A percentile compares a stretch with the other conserved stretches of the same genome.
Conservation (phyloP, 2,797 vertebrate species). For the Sebastes minor region DNA sequence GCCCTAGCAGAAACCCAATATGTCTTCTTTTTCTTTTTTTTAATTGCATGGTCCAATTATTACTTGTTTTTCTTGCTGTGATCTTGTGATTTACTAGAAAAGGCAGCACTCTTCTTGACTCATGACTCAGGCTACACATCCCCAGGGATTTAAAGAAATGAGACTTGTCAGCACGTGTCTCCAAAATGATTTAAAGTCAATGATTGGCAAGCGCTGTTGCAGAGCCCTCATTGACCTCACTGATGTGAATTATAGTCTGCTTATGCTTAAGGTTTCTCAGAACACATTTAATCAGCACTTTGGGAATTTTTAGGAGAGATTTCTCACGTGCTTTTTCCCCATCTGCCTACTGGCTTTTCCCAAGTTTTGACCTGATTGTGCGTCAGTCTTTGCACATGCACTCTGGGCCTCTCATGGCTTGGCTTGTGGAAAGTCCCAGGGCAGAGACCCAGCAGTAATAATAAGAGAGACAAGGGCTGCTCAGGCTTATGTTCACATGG, state of each 20-base stretch:
- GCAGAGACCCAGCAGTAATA: conserved; percentile 49
- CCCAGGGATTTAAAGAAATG: background rate
- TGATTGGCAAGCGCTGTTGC: background rate
- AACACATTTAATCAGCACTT: background rate
- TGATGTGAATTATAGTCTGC: conserved; percentile 16
- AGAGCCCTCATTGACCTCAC: conserved; percentile 6
- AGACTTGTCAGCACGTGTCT: conserved; percentile 31
- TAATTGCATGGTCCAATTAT: background rate
- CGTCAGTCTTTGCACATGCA: conserved; percentile 9
- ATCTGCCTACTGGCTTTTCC: background rate
- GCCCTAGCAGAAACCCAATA: background rate
- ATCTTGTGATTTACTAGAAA: background rate
- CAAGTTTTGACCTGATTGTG: conserved; percentile 6
- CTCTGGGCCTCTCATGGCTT: conserved; percentile 1
- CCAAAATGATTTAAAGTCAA: conserved; percentile 3
- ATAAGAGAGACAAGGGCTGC: conserved; percentile 30
- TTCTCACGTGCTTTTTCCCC: background rate
- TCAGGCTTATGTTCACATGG: conserved; percentile 20
- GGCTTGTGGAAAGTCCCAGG: conserved; percentile 70
- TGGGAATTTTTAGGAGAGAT: background rate
- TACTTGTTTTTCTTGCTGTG: background rate
- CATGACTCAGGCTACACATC: conserved; percentile 3
- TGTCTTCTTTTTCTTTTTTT: background rate
- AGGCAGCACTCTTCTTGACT: background rate
- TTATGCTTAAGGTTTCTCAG: background rate